A percentile compares a stretch with the other conserved stretches of the same genome.
Conservation (phyloP, 2,888 invertebrate species). For the Acheta domesticus region DNA sequence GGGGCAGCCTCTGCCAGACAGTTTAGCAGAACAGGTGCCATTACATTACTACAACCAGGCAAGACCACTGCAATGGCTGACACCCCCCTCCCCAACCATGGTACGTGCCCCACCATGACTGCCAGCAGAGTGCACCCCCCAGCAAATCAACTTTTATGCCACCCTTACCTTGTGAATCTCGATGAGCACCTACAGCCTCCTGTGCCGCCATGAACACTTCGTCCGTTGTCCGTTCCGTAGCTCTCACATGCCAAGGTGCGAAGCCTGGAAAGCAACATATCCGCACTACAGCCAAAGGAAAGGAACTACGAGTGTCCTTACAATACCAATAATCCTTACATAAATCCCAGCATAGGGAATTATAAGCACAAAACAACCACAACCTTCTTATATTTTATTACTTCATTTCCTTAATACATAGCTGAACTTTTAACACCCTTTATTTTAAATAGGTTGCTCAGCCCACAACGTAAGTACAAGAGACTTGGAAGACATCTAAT, state of each 20-base stretch:
- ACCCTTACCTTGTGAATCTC: slow-evolving; percentile 89
- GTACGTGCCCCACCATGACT: too few species aligned
- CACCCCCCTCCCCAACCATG: too few species aligned
- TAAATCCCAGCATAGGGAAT: not conserved
- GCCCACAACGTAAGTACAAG: too few species aligned
- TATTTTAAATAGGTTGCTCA: too few species aligned
- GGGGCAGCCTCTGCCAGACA: not conserved
- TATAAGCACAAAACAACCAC: not conserved
- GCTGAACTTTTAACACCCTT: not conserved
- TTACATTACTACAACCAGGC: not conserved
- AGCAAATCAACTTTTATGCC: slow-evolving; percentile 11
- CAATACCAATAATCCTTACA: not conserved
- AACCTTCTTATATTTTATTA: slow-evolving; percentile 33
- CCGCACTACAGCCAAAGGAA: not conserved
- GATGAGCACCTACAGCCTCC: slow-evolving; percentile 71
- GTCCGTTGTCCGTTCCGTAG: slow-evolving; percentile 60
- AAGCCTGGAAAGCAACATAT: slow-evolving; percentile 58
- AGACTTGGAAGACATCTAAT: not conserved
- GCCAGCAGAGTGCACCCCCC: too few species aligned
- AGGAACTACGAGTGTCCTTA: not conserved
- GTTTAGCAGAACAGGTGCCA: not conserved
- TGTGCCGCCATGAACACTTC: slow-evolving; percentile 81
- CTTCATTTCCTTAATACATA: not conserved
- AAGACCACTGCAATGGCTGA: not conserved
- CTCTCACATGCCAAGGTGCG: slow-evolving; percentile 78